Conservation (phyloP, 1,140 invertebrate species). For the Delia radicum region DNA sequence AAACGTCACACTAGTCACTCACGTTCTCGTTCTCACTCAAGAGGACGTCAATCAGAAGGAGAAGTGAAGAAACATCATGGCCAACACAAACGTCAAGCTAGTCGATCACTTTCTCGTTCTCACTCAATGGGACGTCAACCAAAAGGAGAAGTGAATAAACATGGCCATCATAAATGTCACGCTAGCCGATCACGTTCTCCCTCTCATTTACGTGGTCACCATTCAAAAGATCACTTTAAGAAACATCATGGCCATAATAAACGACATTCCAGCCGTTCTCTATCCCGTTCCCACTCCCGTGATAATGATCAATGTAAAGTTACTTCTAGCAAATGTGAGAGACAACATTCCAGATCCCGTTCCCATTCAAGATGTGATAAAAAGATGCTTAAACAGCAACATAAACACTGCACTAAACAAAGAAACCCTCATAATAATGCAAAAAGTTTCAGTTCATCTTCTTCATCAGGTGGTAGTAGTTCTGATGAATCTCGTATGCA, state of each 20-base stretch:
- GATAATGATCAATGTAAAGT: neutral
- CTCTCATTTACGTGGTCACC: constrained; percentile 8
- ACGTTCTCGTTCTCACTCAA: constrained; percentile 25
- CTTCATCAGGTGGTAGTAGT: neutral
- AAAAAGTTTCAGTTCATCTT: neutral
- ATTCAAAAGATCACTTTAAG: neutral
- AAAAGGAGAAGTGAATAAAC: neutral
- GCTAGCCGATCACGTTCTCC: constrained; percentile 23
- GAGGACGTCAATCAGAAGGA: neutral
- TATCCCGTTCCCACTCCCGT: constrained; percentile 23
- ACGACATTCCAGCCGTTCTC: neutral
- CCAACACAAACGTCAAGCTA: neutral
- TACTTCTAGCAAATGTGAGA: neutral
- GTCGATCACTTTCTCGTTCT: constrained; percentile 22
- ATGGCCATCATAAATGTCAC: neutral
- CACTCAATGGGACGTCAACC: neutral
- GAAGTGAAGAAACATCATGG: neutral
- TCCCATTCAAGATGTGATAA: constrained; percentile 10
- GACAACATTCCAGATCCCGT: constrained; percentile 14
- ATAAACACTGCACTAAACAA: neutral
- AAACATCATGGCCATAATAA: neutral
- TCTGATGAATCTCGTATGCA: neutral
- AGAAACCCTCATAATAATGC: neutral
- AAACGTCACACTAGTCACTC: neutral
- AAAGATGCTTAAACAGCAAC: neutral